Conservation (phyloP, 2,113 vertebrate genomes). For the Phainopepla nitens region DNA sequence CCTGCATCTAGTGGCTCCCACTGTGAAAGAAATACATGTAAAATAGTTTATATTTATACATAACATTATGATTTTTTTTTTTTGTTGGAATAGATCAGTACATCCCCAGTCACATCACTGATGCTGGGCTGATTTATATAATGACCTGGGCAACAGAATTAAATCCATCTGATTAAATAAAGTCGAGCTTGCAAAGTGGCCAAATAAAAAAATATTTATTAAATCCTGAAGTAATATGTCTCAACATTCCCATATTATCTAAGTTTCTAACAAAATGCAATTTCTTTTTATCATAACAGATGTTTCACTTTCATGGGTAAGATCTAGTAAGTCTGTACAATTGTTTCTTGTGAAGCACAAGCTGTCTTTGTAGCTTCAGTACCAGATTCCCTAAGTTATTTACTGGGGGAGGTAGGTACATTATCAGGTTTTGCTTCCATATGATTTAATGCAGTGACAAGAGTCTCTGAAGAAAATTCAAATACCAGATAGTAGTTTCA, state of each 20-base stretch:
- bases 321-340: neutral
- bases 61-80: neutral
- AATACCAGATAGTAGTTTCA: constrained; percentile 38
- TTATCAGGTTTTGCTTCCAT: constrained; percentile 37
- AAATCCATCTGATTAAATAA: neutral
- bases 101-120: neutral
- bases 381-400: constrained; percentile 5
- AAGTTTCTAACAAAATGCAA: neutral
- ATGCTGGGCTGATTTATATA: neutral
- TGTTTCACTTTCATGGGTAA: neutral
- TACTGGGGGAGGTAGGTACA: neutral
- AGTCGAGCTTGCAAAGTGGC: neutral
- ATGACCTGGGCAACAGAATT: neutral
- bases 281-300: neutral
- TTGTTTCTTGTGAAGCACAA: neutral
- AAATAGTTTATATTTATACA: neutral
- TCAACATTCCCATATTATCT: neutral
- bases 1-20: neutral
- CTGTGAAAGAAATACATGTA: neutral
- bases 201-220: neutral
- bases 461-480: constrained; percentile 56
- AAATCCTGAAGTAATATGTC: neutral
- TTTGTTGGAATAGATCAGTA: neutral
- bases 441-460: constrained; percentile 52
- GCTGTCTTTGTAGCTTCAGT: neutral